Conservation (phyloP, 2,113 vertebrate species). For the Heliornis fulica region DNA sequence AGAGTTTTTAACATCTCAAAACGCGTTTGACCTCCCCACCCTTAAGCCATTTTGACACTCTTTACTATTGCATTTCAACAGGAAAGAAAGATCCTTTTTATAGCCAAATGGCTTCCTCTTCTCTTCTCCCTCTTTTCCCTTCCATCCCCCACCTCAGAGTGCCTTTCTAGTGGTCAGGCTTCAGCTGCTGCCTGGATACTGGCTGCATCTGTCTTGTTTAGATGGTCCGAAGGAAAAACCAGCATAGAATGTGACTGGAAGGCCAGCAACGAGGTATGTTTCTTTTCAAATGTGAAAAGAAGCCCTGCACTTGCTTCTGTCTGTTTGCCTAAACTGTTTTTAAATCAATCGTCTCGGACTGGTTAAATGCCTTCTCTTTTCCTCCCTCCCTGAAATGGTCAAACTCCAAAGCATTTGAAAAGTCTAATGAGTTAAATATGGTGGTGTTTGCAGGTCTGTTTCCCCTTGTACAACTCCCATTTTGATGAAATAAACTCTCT, state of each 20-base stretch:
- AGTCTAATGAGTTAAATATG: constrained; percentile 10
- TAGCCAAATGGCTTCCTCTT: constrained; percentile 70
- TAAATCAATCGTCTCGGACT: constrained; percentile 20
- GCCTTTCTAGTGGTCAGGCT: constrained; percentile 39
- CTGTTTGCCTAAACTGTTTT: constrained; percentile 25
- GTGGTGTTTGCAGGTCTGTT: neutral
- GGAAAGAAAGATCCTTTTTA: constrained; percentile 71
- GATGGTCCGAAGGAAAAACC: constrained; percentile 53
- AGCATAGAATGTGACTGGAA: constrained; percentile 34
- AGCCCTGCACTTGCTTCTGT: constrained; percentile 41
- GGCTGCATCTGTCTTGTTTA: constrained; percentile 55
- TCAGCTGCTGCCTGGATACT: constrained; percentile 60
- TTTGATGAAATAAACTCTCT: constrained; percentile 1
- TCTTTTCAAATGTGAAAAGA: constrained; percentile 44
- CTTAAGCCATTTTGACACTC: constrained; percentile 65
- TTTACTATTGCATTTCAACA: constrained; percentile 66
- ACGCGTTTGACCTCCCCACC: constrained; percentile 60
- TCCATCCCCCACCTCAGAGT: constrained; percentile 52
- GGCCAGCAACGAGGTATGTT: constrained; percentile 2
- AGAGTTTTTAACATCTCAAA: constrained; percentile 63
- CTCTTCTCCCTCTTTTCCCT: constrained; percentile 39
- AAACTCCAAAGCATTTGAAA: constrained; percentile 6
- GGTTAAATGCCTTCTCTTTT: neutral
- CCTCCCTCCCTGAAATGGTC: neutral
- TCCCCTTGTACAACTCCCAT: neutral